Base-by-base conservation (phyloP, 2,888 invertebrate species). In the Lochmaea capreae region DNA sequence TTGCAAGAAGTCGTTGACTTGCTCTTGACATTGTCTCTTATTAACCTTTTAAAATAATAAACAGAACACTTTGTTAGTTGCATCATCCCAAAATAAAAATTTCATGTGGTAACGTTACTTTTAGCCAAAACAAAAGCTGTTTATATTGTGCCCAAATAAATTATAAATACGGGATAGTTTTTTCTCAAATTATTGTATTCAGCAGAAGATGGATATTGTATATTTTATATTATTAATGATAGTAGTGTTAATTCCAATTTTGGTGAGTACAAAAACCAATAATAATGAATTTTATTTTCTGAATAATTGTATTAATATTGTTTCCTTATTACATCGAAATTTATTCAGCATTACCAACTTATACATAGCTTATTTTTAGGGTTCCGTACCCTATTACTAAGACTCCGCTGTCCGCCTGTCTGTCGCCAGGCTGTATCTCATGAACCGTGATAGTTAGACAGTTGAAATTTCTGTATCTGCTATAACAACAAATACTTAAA, bases 1-100 rank as follows among this genome's bases (percentile, higher is more conserved):
- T 18, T 58, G 14, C 22, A 58, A 58, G 9, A 58, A 58, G 57
- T 58, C 57, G 18, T 22, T 58, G 6, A 58, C 57, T 22, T 58
- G 26, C 26, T 58, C 18, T 58, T 58, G 57, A 26, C 22, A 22
- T 58, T 58, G 57, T 58, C 57, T 18, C 22, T 10, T 9, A 22
- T 9, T 22, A 58, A 58, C 26, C 18, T 58, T 26, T 58, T 18
- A 39, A 18, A 11, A 22, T 22, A 16, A 58, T 26, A 22, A 58
- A 26, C 26, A 58, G 18, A 22, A 58, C 57, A 22, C n/a, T 14
- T 8, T 58, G 11, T 58, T 18, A 11, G 8, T 58, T 58, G 16
- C 57, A 58, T 58, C 18, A 58, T 22, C 12, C 12, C 12, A 22
- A 54, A 58, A 18, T 22, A 58, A 22, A 14, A 58, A 22, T 58